Evolutionary conservation across 2,888 invertebrate genomes (phyloP).

Genomic region (Enchytraeus crypticus): DNA sequence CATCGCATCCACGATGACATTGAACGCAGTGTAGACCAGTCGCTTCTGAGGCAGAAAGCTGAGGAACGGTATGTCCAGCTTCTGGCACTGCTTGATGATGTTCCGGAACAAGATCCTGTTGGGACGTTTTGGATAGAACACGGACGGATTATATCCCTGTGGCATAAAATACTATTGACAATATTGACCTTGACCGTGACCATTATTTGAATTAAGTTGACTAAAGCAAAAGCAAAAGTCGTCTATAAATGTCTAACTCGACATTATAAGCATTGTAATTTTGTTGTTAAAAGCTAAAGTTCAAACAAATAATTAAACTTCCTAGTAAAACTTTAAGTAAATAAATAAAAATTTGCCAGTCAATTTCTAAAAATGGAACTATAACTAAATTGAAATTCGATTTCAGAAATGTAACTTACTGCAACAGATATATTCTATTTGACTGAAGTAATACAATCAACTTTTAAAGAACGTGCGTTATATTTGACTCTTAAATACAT

Average conservation of each 20-base stretch:
- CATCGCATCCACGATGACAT: slow-evolving; percentile 80
- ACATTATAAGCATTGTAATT: too few species aligned
- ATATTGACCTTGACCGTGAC: neutral
- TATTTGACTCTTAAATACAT: neutral
- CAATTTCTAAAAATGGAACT: neutral
- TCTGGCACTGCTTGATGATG: slow-evolving; percentile 69
- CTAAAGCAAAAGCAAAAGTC: too few species aligned
- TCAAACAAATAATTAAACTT: too few species aligned
- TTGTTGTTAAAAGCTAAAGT: too few species aligned
- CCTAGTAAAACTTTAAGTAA: too few species aligned
- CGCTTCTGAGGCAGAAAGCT: slow-evolving; percentile 46
- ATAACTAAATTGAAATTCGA: too few species aligned
- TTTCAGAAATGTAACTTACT: too few species aligned
- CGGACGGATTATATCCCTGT: slow-evolving; percentile 64
- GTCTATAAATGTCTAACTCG: too few species aligned
- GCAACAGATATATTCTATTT: too few species aligned
- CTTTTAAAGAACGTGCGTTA: too few species aligned
- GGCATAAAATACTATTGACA: slow-evolving; percentile 5
- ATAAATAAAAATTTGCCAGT: too few species aligned
- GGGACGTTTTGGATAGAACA: slow-evolving; percentile 80
- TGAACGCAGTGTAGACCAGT: slow-evolving; percentile 53
- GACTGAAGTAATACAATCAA: too few species aligned
- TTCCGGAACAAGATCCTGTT: slow-evolving; percentile 72
- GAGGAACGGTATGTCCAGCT: slow-evolving; percentile 67
- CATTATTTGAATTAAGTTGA: neutral